phyloP scores from a whole-genome alignment of 2,113 vertebrate species.

The Clarias macrocephalus region DNA sequence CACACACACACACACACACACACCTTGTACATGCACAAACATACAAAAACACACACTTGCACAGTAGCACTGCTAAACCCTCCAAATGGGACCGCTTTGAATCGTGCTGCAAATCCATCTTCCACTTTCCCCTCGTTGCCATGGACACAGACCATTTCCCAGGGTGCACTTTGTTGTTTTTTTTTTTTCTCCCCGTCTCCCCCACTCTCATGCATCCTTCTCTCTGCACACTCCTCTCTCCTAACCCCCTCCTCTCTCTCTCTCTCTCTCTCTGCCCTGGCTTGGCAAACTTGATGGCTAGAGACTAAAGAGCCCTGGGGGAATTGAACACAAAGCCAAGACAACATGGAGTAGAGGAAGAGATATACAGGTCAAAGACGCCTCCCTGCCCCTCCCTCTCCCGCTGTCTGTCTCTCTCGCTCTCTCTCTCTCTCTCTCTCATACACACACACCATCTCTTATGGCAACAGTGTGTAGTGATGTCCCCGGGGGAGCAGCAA shows the following conservation, averaged over 20 bases:
- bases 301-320: slow-evolving; percentile 59
- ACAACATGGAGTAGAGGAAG: slow-evolving; percentile 53
- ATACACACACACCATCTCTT: slow-evolving; percentile 40
- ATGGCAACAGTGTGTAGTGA: slow-evolving; percentile 52
- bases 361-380: slow-evolving; percentile 52
- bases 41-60: slow-evolving; percentile 26
- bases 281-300: slow-evolving; percentile 53
- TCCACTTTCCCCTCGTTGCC: slow-evolving; percentile 62
- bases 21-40: background rate
- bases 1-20: background rate
- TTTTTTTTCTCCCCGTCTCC: background rate
- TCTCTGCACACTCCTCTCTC: background rate
- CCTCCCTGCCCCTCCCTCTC: slow-evolving; percentile 10
- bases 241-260: background rate
- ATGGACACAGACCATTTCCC: slow-evolving; percentile 64
- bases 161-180: slow-evolving; percentile 52
- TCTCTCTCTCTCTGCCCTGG: slow-evolving; percentile 31
- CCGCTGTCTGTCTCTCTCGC: background rate
- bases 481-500: slow-evolving; percentile 34
- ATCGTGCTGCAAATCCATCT: slow-evolving; percentile 62
- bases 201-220: background rate
- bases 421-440: slow-evolving; percentile 1
- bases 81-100: slow-evolving; percentile 58
- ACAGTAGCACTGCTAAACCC: slow-evolving; percentile 47
- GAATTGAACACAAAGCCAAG: slow-evolving; percentile 55